Conservation (phyloP, 2,888 invertebrate genomes). For the Tiliacea citrago region DNA sequence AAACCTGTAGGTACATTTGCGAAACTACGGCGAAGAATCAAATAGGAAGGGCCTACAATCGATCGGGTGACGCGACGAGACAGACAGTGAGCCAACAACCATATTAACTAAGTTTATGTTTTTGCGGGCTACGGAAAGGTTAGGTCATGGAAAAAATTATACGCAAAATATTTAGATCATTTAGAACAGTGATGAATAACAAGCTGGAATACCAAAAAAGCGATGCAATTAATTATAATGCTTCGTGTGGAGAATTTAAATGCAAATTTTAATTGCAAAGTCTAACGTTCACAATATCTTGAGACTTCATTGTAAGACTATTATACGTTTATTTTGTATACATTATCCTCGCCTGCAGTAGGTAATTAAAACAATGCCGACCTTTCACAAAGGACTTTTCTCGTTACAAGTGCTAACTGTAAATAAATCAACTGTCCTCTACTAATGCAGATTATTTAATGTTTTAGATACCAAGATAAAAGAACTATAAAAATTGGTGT, state of each 20-base stretch:
- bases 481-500: background rate
- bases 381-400: conserved; percentile 32
- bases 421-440: conserved; percentile 16
- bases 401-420: conserved; percentile 23
- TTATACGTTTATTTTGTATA: background rate
- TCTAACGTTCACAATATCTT: conserved; percentile 13
- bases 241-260: conserved; percentile 9
- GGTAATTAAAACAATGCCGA: conserved; percentile 39
- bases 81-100: conserved; percentile 62
- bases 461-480: background rate
- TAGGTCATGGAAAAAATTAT: conserved; percentile 37
- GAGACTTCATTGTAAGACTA: conserved; percentile 21
- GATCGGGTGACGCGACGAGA: conserved; percentile 41
- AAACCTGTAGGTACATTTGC: conserved; percentile 7
- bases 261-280: conserved; percentile 16
- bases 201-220: conserved; percentile 2
- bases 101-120: conserved; percentile 21
- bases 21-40: conserved; percentile 12
- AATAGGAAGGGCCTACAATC: conserved; percentile 35
- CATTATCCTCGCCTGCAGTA: conserved; percentile 23
- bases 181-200: conserved; percentile 9
- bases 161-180: conserved; percentile 14
- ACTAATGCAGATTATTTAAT: conserved; percentile 3
- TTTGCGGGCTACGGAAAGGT: conserved; percentile 33
- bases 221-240: conserved; percentile 6